Evolutionary conservation across 2,113 vertebrate species (phyloP), one percentile per base, ranked within the genome.

Genomic region (Seriola aureovittata): DNA sequence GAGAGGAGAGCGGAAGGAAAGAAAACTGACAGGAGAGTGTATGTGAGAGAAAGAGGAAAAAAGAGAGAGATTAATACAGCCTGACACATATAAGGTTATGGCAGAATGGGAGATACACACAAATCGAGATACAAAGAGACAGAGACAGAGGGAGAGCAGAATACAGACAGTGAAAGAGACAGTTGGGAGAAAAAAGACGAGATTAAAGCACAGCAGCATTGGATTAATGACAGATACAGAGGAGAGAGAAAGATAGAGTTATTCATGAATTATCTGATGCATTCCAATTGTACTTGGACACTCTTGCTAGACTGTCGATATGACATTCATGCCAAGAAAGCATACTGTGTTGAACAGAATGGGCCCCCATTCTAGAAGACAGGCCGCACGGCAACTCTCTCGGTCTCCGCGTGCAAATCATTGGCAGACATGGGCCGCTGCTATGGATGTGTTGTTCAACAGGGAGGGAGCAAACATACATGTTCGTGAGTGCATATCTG

Each of bases 251-350:
- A 75, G 40, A 66, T 13, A 60, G 23, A 75, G n/a, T 69, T 54
- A 67, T 71, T 83, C 52, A 44, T 66, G 60, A 73, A 67, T 78
- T 32, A 46, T 89, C 55, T 84, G 62, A 89, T 75, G 67, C 55
- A 77, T 87, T 90, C 68, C 62, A 23, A 65, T 64, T 80, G 59
- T 78, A 80, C 82, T 85, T 82, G 77, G 72, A 85, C 73, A 71
- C 6, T 67, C 44, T 71, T 81, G 59, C 23, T 59, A 71, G 19
- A 48, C 50, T 81, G 57, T 44, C 32, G n/a, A 65, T 81, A 54
- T 65, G 67, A 52, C 66, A 79, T 50, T 69, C 9, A 63, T 17
- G 57, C 48, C 71, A 80, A 57, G 29, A 85, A 78, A 65, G 65
- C 14, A 64, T 60, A 73, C 9, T 63, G 54, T 67, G 71, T 10